These are phyloP conservation scores for Lasioglossum figueresi DNA, from an alignment of 2,888 invertebrate species.

Conservation along the genomic window DNA sequence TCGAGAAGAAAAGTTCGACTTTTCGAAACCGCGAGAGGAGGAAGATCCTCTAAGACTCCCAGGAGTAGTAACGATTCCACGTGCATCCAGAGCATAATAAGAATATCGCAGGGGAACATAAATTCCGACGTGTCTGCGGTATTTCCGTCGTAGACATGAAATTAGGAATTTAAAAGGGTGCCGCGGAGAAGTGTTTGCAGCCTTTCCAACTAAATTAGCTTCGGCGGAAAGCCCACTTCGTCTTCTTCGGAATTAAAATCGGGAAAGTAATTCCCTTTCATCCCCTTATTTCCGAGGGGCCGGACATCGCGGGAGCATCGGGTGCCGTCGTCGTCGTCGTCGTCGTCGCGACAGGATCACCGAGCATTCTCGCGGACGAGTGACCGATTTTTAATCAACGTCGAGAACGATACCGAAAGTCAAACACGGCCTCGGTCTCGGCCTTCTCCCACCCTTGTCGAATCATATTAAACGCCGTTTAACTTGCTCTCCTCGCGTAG, in stretches of 20 bases:
- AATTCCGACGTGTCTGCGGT: background rate
- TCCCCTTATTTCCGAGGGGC: background rate
- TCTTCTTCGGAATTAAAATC: conserved; percentile 46
- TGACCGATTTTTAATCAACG: conserved; percentile 48
- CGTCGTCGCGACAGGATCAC: conserved; percentile 23
- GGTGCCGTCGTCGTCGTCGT: background rate
- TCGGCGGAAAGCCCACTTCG: conserved; percentile 38
- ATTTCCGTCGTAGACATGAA: conserved; percentile 20
- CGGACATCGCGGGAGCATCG: conserved; percentile 12
- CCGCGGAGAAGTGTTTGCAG: conserved; percentile 36
- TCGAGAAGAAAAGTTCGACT: background rate
- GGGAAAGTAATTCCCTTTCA: conserved; percentile 22
- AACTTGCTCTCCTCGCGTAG: conserved; percentile 55
- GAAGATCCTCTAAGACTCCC: background rate
- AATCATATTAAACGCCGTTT: conserved; percentile 59
- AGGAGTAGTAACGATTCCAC: background rate
- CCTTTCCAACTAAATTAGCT: conserved; percentile 46
- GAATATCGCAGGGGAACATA: background rate
- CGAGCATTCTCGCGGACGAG: conserved; percentile 26
- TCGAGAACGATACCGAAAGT: conserved; percentile 33
- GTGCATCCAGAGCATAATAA: background rate
- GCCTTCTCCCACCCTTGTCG: background rate
- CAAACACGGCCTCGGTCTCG: conserved; percentile 11
- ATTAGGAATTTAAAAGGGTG: conserved; percentile 54
- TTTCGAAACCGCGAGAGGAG: background rate